Conservation (phyloP, 2,797 vertebrate genomes). For the Coreius guichenoti region DNA sequence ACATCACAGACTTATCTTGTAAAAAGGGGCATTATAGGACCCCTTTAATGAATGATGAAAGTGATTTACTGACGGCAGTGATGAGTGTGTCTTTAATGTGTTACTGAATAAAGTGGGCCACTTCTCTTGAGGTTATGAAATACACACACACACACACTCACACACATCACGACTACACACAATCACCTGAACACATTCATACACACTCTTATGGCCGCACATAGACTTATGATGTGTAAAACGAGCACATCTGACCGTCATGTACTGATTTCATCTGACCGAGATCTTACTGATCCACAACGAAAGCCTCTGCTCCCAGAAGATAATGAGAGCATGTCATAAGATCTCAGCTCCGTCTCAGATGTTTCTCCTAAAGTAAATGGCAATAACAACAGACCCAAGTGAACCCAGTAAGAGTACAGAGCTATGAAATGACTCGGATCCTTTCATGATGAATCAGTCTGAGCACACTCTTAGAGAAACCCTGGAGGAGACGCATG, state of each 20-base stretch:
- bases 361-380: not conserved
- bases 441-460: not conserved
- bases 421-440: not conserved
- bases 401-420: not conserved
- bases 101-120: constrained; percentile 50
- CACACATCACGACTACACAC: constrained; percentile 17
- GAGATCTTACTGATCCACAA: not conserved
- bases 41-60: not conserved
- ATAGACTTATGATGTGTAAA: not conserved
- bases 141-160: constrained; percentile 2
- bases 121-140: constrained; percentile 50
- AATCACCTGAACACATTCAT: constrained; percentile 18
- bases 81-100: constrained; percentile 18
- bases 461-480: not conserved
- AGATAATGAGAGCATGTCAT: not conserved
- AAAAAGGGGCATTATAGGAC: too few species aligned
- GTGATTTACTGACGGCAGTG: not conserved
- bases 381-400: not conserved
- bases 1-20: too few species aligned
- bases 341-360: not conserved
- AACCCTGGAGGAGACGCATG: not conserved
- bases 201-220: not conserved
- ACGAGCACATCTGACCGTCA: not conserved
- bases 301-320: not conserved
- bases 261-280: not conserved